phyloP scores from a whole-genome alignment of 2,888 invertebrate genomes.

The Apeira syringaria region DNA sequence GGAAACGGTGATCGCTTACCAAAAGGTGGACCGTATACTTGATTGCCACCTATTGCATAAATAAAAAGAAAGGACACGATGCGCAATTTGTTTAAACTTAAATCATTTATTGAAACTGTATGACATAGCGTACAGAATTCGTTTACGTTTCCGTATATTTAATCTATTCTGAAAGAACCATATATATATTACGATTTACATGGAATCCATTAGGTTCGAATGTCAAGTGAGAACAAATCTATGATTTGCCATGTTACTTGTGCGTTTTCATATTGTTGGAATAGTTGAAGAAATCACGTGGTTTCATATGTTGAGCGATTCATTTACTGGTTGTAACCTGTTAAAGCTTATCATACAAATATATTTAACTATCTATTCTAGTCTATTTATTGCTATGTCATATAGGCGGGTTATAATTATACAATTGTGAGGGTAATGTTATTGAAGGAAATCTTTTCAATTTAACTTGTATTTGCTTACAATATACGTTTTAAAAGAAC shows the following conservation, averaged over 20 bases:
- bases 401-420: constrained; percentile 80
- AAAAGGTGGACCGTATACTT: too few species aligned
- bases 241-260: constrained; percentile 41
- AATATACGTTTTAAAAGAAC: constrained; percentile 25
- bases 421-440: constrained; percentile 62
- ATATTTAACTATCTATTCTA: constrained; percentile 78
- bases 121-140: constrained; percentile 9
- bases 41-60: too few species aligned
- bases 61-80: too few species aligned
- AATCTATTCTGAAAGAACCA: constrained; percentile 22
- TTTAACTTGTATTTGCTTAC: constrained; percentile 28
- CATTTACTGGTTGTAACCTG: constrained; percentile 25
- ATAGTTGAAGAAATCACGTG: constrained; percentile 16
- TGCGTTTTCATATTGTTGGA: constrained; percentile 50
- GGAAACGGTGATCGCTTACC: too few species aligned
- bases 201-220: constrained; percentile 17
- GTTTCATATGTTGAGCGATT: constrained; percentile 31
- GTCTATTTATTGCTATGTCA: constrained; percentile 82
- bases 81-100: too few species aligned
- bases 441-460: constrained; percentile 52
- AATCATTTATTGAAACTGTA: too few species aligned
- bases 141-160: constrained; percentile 6
- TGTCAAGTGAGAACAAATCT: constrained; percentile 32
- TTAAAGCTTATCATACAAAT: constrained; percentile 37
- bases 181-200: constrained; percentile 16